Percentiles rank a stretch among this genome's conserved stretches.
Evolutionary conservation across 2,797 vertebrate species (phyloP).

Genomic region (Poeciliopsis infans): DNA sequence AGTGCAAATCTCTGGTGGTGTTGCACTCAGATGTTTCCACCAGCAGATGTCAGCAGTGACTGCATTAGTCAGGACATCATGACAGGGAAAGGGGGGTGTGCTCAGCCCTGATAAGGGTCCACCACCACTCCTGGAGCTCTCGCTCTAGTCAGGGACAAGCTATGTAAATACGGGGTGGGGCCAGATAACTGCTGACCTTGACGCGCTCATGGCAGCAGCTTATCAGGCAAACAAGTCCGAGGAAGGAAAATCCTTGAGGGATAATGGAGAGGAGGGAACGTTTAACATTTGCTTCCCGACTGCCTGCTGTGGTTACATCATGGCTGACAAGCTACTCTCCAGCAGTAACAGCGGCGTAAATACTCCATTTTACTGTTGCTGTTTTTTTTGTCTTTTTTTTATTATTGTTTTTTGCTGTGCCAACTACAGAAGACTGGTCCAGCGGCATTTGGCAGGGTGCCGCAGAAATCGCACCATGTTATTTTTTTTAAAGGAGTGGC

Average conservation of each 20-base stretch:
- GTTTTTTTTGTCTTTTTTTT: background rate
- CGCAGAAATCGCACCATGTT: background rate
- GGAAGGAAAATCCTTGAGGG: conserved; percentile 56
- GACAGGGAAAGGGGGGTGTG: background rate
- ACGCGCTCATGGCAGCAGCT: conserved; percentile 38
- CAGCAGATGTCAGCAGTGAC: conserved; percentile 54
- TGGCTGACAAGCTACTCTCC: conserved; percentile 56
- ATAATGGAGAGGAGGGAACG: conserved; percentile 35
- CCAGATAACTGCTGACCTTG: conserved; percentile 61
- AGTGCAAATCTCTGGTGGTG: background rate
- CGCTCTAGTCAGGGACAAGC: conserved; percentile 47
- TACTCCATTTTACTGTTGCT: conserved; percentile 11
- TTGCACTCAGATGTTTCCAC: background rate
- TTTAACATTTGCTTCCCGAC: conserved; percentile 72
- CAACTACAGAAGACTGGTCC: conserved; percentile 7
- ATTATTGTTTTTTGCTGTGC: background rate
- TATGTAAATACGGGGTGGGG: conserved; percentile 56
- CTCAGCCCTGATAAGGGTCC: conserved; percentile 32
- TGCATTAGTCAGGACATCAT: background rate
- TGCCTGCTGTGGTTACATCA: conserved; percentile 59
- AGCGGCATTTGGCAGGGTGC: conserved; percentile 20
- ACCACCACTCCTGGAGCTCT: conserved; percentile 22
- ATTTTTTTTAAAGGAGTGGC: conserved; percentile 24
- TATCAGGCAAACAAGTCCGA: conserved; percentile 46
- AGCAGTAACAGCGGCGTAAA: conserved; percentile 28